A percentile compares a stretch with the other conserved stretches of the same genome.
Evolutionary conservation across 2,113 vertebrate species (phyloP).

Genomic region (Anthoscopus minutus): DNA sequence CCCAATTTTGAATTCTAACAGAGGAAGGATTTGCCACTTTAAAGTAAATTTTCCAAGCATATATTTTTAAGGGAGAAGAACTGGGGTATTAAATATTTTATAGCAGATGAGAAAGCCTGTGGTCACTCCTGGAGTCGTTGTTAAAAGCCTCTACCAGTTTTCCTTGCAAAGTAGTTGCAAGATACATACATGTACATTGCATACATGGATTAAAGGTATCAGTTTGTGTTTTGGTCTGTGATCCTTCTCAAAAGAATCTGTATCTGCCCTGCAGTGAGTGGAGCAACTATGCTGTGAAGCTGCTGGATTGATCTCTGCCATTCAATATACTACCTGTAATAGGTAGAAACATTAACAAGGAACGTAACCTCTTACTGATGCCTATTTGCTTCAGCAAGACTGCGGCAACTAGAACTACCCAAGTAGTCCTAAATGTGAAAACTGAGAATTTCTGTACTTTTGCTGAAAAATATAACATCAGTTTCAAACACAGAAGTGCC

Average conservation of each 20-base stretch:
- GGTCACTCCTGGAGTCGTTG: neutral
- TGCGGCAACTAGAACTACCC: neutral
- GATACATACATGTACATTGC: too few relatives aligned
- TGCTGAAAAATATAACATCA: neutral
- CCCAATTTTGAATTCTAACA: neutral
- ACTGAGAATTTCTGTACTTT: neutral
- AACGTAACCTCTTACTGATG: neutral
- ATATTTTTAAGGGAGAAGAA: neutral
- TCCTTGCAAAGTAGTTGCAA: neutral
- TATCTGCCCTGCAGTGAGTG: neutral
- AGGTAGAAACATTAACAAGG: neutral
- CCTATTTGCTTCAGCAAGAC: accelerated
- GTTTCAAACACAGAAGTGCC: neutral
- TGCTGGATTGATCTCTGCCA: neutral
- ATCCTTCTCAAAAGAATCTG: neutral
- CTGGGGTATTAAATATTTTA: neutral
- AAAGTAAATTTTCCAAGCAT: neutral
- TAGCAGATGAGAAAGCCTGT: neutral
- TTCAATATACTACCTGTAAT: neutral
- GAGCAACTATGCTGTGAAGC: neutral
- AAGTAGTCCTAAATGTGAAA: neutral
- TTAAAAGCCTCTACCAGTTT: neutral
- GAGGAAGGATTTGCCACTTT: neutral
- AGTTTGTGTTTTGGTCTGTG: neutral
- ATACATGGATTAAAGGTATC: neutral